Base-by-base conservation (phyloP, 1,140 invertebrate genomes). In the Apis cerana region DNA sequence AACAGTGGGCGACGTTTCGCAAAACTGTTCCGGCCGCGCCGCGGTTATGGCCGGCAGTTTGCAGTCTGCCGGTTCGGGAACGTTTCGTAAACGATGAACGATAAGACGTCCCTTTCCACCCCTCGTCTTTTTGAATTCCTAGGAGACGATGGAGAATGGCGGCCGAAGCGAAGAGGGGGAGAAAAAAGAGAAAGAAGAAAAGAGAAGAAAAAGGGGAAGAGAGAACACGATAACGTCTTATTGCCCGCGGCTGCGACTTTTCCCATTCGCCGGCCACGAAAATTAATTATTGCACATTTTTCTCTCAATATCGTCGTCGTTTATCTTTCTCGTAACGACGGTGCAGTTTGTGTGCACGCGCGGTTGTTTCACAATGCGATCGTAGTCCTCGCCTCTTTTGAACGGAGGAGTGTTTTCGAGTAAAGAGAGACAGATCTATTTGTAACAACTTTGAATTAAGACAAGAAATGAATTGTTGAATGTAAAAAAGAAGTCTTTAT, bases 21-120 rank as follows among this genome's bases (percentile, higher is more conserved):
- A 75, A 88, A 88, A 85, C 64, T 61, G 76, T 61, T 56, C 64
- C 70, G 82, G 80, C 83, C 80, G 68, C 84, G 76, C 56, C 54
- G 83, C 80, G 83, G 81, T 85, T 88, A 88, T 59, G 76, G 80
- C 54, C 77, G 75, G 81, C 85, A 89, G 86, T 89, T 86, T 88
- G 87, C 88, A 81, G 87, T 89, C 80, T 75, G 88, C 88, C 84
- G 56, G 33, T 43, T 43, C 33, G 83, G 72, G 86, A 83, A 89
- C 81, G 84, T 84, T 33, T 74, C 67, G 76, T 64, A 69, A 76
- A 84, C 82, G 85, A 84, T 89, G 84, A 71, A 81, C 86, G 88
- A 89, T 88, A 85, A 83, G 71, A 78, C 87, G 78, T 65, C 79
- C 81, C 80, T 68, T 75, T 15, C 7, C 65, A 12, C 67, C 65